These are phyloP conservation scores for Anseranas semipalmata DNA, from an alignment of 2,113 vertebrate species.

Conservation along the genomic window DNA sequence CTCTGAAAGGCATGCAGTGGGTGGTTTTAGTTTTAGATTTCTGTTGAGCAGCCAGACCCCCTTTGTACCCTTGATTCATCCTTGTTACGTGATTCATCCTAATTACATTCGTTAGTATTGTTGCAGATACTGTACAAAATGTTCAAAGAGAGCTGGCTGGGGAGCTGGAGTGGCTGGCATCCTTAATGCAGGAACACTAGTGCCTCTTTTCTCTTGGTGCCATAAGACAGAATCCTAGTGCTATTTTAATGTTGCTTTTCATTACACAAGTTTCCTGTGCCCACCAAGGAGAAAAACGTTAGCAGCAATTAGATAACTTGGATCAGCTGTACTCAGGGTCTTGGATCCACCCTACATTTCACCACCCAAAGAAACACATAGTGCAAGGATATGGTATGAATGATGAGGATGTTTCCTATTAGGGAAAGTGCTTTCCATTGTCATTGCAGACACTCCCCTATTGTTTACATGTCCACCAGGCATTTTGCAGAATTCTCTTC, in stretches of 20 bases:
- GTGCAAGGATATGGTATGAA: background rate
- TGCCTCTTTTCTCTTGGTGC: background rate
- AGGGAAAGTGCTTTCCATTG: conserved; percentile 55
- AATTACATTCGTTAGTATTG: background rate
- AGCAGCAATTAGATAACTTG: background rate
- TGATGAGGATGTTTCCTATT: conserved; percentile 28
- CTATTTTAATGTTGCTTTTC: background rate
- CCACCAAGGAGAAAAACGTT: background rate
- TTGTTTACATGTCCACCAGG: conserved; percentile 14
- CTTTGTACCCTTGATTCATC: background rate
- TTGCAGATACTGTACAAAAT: background rate
- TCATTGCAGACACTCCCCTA: background rate
- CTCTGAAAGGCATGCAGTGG: background rate
- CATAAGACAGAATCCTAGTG: background rate
- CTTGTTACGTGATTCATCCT: background rate
- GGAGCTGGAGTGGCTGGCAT: background rate
- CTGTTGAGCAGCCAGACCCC: background rate
- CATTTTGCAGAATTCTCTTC: background rate
- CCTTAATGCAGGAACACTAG: background rate
- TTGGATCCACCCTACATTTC: background rate
- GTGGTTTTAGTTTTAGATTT: background rate
- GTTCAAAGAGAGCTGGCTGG: background rate
- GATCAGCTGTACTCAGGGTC: background rate
- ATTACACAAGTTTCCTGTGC: background rate
- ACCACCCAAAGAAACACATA: background rate